Evolutionary conservation across 1,140 invertebrate species (phyloP).

Genomic region (Heliconius nattereri): DNA sequence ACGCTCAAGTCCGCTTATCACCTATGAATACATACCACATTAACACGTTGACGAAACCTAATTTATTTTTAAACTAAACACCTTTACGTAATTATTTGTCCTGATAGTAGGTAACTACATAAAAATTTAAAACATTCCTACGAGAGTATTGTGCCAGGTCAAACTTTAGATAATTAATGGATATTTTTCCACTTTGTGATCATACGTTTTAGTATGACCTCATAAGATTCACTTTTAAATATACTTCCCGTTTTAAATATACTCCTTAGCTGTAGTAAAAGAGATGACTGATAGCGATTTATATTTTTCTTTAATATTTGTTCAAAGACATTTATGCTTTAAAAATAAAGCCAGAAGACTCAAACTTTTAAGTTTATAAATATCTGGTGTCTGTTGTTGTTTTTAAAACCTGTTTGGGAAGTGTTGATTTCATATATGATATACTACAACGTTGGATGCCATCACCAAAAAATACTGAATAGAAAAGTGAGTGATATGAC

Average conservation of each 20-base stretch:
- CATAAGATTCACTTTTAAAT: constrained; percentile 8
- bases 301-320: neutral
- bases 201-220: neutral
- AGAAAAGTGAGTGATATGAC: no score
- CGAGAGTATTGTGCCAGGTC: neutral
- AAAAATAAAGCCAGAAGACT: neutral
- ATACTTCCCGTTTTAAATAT: neutral
- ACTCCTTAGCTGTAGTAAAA: neutral
- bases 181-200: constrained; percentile 1
- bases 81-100: neutral
- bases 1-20: neutral
- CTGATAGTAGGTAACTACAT: neutral
- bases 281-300: neutral
- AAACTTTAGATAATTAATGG: neutral
- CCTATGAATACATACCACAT: neutral
- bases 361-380: neutral
- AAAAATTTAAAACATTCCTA: neutral
- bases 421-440: neutral
- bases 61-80: neutral
- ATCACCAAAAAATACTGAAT: no score
- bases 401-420: neutral
- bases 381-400: neutral
- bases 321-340: no score
- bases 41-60: constrained; percentile 3
- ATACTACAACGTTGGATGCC: no score